Evolutionary conservation across 2,888 invertebrate species (phyloP).

Genomic region (Diabrotica balteata): DNA sequence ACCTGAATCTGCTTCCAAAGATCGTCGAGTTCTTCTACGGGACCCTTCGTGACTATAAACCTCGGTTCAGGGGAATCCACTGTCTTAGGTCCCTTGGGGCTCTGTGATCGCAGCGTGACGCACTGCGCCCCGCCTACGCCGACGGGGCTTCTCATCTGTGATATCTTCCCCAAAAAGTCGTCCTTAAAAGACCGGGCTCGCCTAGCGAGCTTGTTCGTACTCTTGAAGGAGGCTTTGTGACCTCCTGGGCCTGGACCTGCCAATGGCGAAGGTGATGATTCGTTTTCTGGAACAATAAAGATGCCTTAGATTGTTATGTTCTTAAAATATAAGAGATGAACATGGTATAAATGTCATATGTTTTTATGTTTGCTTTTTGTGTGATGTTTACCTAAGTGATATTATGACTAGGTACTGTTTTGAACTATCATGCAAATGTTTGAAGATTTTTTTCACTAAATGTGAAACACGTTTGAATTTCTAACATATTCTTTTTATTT

Average conservation of each 20-base stretch:
- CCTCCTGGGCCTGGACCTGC: constrained; percentile 66
- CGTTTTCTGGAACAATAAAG: constrained; percentile 49
- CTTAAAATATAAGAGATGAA: too few relatives aligned
- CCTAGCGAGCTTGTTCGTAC: constrained; percentile 80
- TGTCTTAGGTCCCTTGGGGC: constrained; percentile 57
- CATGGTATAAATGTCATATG: too few relatives aligned
- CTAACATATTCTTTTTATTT: too few relatives aligned
- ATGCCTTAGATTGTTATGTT: too few relatives aligned
- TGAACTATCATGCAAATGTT: too few relatives aligned
- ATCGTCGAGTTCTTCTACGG: constrained; percentile 51
- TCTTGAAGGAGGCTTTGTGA: constrained; percentile 79
- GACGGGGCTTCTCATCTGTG: constrained; percentile 83
- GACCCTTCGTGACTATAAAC: constrained; percentile 48
- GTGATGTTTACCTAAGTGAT: too few relatives aligned
- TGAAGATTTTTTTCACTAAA: too few relatives aligned
- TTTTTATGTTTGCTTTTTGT: too few relatives aligned
- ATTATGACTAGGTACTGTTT: too few relatives aligned
- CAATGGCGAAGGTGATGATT: constrained; percentile 53
- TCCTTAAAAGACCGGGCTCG: constrained; percentile 92
- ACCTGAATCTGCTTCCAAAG: constrained; percentile 68
- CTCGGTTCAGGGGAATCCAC: constrained; percentile 50
- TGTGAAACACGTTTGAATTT: too few relatives aligned
- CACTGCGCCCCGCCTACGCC: constrained; percentile 34
- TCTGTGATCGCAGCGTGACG: constrained; percentile 53
- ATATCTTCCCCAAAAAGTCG: constrained; percentile 86